These are phyloP conservation scores for Agapornis roseicollis DNA, from an alignment of 2,113 vertebrate genomes.

Conservation along the genomic window DNA sequence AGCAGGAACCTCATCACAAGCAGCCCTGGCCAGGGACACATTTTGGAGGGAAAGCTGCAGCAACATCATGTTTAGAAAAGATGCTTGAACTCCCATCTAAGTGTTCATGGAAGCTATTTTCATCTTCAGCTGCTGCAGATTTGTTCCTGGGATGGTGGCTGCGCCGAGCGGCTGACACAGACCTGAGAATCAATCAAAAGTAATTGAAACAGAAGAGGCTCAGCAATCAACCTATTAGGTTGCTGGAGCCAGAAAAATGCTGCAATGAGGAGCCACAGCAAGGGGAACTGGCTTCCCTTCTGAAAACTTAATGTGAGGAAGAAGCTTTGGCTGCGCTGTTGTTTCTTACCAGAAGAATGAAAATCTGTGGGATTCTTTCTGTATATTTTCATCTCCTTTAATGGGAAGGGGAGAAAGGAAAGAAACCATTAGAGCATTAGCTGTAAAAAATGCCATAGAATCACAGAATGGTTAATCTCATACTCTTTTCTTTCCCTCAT, in stretches of 20 bases:
- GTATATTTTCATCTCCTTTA: not conserved
- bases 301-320: conserved; percentile 27
- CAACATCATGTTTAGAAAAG: conserved; percentile 5
- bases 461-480: not conserved
- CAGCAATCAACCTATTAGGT: conserved; percentile 70
- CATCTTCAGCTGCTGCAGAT: conserved; percentile 50
- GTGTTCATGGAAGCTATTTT: conserved; percentile 52
- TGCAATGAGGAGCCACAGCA: conserved; percentile 13
- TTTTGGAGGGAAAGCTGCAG: not conserved
- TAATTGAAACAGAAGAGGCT: conserved; percentile 71
- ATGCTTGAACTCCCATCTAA: conserved; percentile 38
- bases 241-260: conserved; percentile 61
- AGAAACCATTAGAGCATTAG: not conserved
- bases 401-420: not conserved
- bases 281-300: not conserved
- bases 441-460: not conserved
- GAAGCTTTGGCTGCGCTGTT: accelerated
- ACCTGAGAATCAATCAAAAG: conserved; percentile 69
- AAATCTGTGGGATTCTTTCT: conserved; percentile 10
- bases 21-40: not conserved
- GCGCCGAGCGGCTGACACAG: conserved; percentile 42
- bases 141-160: conserved; percentile 54
- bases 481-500: not conserved
- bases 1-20: not conserved
- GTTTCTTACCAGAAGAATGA: not conserved